Evolutionary conservation across 2,113 vertebrate species (phyloP).

Genomic region (Centropus bengalensis): DNA sequence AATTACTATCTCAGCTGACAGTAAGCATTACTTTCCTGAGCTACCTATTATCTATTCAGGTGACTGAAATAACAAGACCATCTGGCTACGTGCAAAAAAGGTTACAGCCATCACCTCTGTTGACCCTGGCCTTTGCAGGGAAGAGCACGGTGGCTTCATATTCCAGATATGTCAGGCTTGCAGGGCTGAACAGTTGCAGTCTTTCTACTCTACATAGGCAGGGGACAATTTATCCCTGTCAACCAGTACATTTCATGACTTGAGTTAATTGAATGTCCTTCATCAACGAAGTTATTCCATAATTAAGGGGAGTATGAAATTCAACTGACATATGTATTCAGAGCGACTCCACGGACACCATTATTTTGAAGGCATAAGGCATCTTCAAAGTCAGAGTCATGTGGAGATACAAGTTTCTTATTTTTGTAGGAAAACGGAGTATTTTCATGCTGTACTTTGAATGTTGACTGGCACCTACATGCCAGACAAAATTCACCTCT

Average conservation of each 20-base stretch:
- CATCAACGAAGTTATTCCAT: not conserved
- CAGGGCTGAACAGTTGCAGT: not conserved
- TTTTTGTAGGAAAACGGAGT: not conserved
- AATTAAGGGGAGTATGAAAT: not conserved
- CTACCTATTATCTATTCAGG: constrained; percentile 16
- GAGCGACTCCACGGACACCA: not conserved
- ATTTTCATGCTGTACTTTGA: not conserved
- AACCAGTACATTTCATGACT: not conserved
- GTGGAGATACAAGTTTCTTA: not conserved
- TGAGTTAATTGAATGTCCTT: not conserved
- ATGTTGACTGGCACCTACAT: not conserved
- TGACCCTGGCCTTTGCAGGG: not conserved
- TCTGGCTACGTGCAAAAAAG: constrained; percentile 30
- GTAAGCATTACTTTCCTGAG: not conserved
- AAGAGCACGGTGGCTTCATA: not conserved
- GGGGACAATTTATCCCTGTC: not conserved
- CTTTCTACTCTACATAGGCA: not conserved
- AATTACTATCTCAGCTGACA: not conserved
- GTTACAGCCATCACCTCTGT: constrained; percentile 20
- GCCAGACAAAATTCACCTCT: not conserved
- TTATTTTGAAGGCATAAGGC: not conserved
- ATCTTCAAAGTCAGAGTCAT: not conserved
- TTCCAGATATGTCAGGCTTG: not conserved
- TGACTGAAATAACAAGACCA: constrained; percentile 36
- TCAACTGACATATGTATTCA: not conserved